Conservation (phyloP, 1,140 invertebrate species). For the Hycleus phaleratus region DNA sequence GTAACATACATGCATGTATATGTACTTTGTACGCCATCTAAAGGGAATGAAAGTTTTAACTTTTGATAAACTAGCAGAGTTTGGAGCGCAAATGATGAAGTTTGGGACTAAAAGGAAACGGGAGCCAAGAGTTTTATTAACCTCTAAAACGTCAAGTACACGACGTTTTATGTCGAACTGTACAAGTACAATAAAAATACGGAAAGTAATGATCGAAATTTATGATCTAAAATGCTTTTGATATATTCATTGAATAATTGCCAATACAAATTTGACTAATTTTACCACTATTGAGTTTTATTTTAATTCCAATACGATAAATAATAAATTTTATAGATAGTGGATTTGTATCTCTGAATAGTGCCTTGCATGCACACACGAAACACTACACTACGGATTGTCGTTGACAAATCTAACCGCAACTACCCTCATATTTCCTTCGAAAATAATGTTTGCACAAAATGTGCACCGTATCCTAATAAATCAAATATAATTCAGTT, state of each 20-base stretch:
- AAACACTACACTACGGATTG: conserved; percentile 17
- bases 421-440: conserved; percentile 22
- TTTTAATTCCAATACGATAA: too few species aligned
- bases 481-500: conserved; percentile 14
- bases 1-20: conserved; percentile 15
- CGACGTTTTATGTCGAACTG: conserved; percentile 3
- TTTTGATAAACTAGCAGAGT: conserved; percentile 24
- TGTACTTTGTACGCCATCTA: background rate
- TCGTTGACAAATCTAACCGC: conserved; percentile 21
- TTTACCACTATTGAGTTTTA: too few species aligned
- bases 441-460: conserved; percentile 8
- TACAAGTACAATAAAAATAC: conserved; percentile 8
- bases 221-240: too few species aligned
- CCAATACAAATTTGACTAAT: too few species aligned
- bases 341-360: too few species aligned
- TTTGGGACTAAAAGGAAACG: conserved; percentile 20
- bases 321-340: too few species aligned
- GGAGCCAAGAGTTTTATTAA: conserved; percentile 20
- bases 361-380: conserved; percentile 9
- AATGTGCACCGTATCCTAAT: conserved; percentile 10
- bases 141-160: conserved; percentile 14
- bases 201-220: too few species aligned
- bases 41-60: conserved; percentile 17
- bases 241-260: too few species aligned
- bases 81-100: conserved; percentile 22